Evolutionary conservation across 1,140 invertebrate genomes (phyloP), one percentile per base, ranked within the genome.

Genomic region (Tetramorium simillimum): DNA sequence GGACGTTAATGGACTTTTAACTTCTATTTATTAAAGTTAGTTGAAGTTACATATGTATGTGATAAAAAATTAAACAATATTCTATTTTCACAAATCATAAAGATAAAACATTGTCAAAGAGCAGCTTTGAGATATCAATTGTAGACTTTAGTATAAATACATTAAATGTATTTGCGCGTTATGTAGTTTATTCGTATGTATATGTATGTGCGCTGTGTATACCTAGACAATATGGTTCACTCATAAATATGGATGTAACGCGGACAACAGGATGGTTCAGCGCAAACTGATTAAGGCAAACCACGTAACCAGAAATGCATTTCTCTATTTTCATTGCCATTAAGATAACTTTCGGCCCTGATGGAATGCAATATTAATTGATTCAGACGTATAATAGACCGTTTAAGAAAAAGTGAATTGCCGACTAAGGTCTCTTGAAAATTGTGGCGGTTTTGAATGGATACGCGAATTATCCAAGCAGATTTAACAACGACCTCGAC

Each of bases 401-500:
- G 18, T 37, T n/a, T 62, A 43, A 14, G 56, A 82, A 58, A 58
- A 82, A 60, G 18, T 16, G 33, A 69, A 70, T 33, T 82, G 56
- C 14, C n/a, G 76, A 28, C 51, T 46, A 40, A 69, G 40, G 56
- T 60, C 24, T 60, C 24, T 72, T 72, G 24, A 73, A 82, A 82
- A 60, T 33, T 60, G 51, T 60, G 18, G 28, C 53, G 56, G 43
- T 73, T 84, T 62, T 40, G 33, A 60, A 81, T 62, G 14, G 21
- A 10, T 14, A 28, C 58, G 76, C 72, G 81, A 89, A 90, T 90
- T 89, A 90, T 85, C 78, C 51, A 51, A 63, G 51, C 70, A 89
- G 67, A 90, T 88, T 88, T 81, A 86, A 90, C 69, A 63, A 65
- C 43, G 46, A 9, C 37, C 37, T 21, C n/a, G 75, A 10, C 21